These are phyloP conservation scores for Lampropteryx suffumata DNA, from an alignment of 2,888 invertebrate species.

Conservation along the genomic window DNA sequence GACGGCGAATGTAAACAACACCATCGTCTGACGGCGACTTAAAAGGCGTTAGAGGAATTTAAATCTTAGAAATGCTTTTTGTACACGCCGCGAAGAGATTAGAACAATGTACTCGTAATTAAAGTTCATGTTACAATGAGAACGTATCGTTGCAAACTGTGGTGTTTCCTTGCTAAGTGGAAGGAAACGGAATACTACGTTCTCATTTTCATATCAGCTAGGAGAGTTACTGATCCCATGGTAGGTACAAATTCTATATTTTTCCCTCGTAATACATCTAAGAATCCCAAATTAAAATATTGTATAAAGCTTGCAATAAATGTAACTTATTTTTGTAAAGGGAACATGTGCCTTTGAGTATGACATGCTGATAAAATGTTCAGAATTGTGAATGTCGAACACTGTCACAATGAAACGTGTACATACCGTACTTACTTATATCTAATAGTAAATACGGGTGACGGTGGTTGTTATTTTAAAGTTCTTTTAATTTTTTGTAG, in stretches of 20 bases:
- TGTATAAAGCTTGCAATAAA: no score
- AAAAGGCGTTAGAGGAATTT: constrained; percentile 57
- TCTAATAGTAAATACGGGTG: no score
- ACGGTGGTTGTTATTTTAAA: constrained; percentile 16
- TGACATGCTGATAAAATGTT: no score
- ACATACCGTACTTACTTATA: no score
- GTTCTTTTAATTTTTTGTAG: constrained; percentile 20
- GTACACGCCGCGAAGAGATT: constrained; percentile 40
- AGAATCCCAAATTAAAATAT: no score
- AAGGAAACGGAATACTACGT: constrained; percentile 1
- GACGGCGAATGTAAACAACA: constrained; percentile 58
- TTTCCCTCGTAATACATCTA: no score
- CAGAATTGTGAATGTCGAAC: no score
- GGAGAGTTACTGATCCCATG: no score
- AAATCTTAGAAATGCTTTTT: constrained; percentile 46
- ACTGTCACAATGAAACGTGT: no score
- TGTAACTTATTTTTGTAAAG: no score
- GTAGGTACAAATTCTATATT: no score
- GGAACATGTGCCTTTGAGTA: no score
- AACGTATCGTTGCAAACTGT: constrained; percentile 15
- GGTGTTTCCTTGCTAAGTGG: not conserved
- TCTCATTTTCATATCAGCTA: not conserved
- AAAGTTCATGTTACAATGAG: constrained; percentile 14
- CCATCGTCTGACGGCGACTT: constrained; percentile 58
- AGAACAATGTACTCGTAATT: constrained; percentile 37